Conservation (phyloP, 1,140 invertebrate species). For the Oncopeltus fasciatus region DNA sequence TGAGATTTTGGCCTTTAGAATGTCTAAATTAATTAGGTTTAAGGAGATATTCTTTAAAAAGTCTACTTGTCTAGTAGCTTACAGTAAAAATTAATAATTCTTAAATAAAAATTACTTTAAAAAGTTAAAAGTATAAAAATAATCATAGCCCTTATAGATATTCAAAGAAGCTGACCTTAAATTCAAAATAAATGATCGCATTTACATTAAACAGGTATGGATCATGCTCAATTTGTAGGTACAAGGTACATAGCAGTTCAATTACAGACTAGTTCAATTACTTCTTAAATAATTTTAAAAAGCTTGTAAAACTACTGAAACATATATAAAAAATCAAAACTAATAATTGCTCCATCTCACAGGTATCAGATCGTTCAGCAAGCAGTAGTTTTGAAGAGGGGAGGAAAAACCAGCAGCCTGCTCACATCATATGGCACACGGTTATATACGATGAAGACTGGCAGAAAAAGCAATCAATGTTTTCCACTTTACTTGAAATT, state of each 20-base stretch:
- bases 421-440: background rate
- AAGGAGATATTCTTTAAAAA: too few species aligned
- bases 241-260: background rate
- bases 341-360: background rate
- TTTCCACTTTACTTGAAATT: background rate
- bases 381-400: background rate
- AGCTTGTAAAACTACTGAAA: background rate
- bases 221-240: background rate
- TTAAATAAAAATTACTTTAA: too few species aligned
- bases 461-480: background rate
- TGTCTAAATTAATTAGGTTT: too few species aligned
- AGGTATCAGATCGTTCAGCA: background rate
- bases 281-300: background rate
- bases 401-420: background rate
- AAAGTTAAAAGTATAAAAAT: too few species aligned
- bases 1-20: too few species aligned
- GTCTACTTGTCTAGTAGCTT: too few species aligned
- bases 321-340: background rate
- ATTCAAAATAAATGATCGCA: too few species aligned
- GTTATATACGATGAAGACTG: background rate
- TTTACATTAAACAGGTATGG: background rate
- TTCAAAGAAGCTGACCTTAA: too few species aligned
- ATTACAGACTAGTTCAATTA: background rate
- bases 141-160: too few species aligned
- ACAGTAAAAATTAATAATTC: too few species aligned